phyloP scores from a whole-genome alignment of 2,797 vertebrate genomes.

The Neosalanx taihuensis region DNA sequence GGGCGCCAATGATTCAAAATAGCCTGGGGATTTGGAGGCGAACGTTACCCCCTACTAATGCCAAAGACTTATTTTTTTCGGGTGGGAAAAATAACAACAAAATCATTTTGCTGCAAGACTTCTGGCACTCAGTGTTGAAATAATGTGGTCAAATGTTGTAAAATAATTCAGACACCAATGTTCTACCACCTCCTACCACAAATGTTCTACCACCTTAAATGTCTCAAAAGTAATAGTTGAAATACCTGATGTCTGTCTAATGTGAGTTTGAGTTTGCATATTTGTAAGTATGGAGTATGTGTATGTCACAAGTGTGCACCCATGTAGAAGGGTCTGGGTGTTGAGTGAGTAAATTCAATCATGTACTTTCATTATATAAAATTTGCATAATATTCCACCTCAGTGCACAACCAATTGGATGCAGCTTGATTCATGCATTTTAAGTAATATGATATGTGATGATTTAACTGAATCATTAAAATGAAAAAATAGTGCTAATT shows the following conservation, averaged over 20 bases:
- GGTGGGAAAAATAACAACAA: conserved; percentile 49
- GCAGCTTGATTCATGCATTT: conserved; percentile 53
- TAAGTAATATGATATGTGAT: conserved; percentile 48
- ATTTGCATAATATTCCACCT: conserved; percentile 68
- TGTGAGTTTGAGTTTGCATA: conserved; percentile 17
- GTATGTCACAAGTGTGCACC: conserved; percentile 22
- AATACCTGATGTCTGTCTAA: conserved; percentile 42
- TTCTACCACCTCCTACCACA: background rate
- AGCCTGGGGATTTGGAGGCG: conserved; percentile 38
- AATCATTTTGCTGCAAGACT: conserved; percentile 49
- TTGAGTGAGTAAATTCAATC: conserved; percentile 67
- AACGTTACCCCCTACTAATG: conserved; percentile 29
- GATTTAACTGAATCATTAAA: conserved; percentile 55
- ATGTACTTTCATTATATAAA: conserved; percentile 65
- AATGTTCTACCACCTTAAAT: background rate
- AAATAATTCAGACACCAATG: background rate
- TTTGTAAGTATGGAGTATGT: conserved; percentile 11
- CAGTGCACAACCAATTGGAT: conserved; percentile 59
- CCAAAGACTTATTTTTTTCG: conserved; percentile 48
- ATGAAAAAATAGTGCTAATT: conserved; percentile 51
- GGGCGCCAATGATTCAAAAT: conserved; percentile 47
- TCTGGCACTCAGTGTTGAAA: conserved; percentile 43
- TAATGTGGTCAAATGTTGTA: conserved; percentile 35
- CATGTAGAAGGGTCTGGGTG: conserved; percentile 33
- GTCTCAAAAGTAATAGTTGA: conserved; percentile 30